These are phyloP conservation scores for Spinibarbus caldwelli DNA, from an alignment of 2,797 vertebrate species.

Conservation along the genomic window DNA sequence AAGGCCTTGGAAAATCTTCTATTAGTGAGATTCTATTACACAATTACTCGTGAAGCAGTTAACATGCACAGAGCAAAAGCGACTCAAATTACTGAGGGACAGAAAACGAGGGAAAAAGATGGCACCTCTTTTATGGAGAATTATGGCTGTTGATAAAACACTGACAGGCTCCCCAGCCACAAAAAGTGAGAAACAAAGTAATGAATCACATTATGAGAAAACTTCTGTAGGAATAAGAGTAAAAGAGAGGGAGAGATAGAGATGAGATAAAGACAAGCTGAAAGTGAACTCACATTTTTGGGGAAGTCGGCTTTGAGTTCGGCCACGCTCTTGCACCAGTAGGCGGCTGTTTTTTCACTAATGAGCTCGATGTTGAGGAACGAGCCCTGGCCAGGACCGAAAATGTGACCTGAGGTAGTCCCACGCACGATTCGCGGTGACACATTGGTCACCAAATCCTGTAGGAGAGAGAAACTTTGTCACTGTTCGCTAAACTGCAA, in stretches of 20 bases:
- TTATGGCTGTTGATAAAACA: constrained; percentile 61
- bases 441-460: constrained; percentile 96
- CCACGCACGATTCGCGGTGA: constrained; percentile 94
- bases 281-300: constrained; percentile 71
- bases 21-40: constrained; percentile 49
- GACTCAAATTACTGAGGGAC: constrained; percentile 40
- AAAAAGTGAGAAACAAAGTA: constrained; percentile 51
- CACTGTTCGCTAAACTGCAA: constrained; percentile 72
- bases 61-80: constrained; percentile 47
- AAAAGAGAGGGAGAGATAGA: constrained; percentile 9
- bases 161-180: constrained; percentile 49
- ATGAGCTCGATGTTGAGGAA: constrained; percentile 94
- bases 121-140: constrained; percentile 55
- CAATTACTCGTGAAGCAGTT: constrained; percentile 54
- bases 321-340: constrained; percentile 86
- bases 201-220: constrained; percentile 50
- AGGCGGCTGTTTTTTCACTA: constrained; percentile 86
- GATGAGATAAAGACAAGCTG: not conserved
- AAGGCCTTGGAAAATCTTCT: constrained; percentile 44
- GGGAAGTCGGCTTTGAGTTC: constrained; percentile 84
- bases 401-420: constrained; percentile 86
- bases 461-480: constrained; percentile 65
- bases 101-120: constrained; percentile 32
- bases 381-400: constrained; percentile 89
- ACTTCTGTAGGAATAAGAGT: constrained; percentile 24